phyloP scores from a whole-genome alignment of 2,797 vertebrate genomes.

The Triplophysa bombifrons region DNA sequence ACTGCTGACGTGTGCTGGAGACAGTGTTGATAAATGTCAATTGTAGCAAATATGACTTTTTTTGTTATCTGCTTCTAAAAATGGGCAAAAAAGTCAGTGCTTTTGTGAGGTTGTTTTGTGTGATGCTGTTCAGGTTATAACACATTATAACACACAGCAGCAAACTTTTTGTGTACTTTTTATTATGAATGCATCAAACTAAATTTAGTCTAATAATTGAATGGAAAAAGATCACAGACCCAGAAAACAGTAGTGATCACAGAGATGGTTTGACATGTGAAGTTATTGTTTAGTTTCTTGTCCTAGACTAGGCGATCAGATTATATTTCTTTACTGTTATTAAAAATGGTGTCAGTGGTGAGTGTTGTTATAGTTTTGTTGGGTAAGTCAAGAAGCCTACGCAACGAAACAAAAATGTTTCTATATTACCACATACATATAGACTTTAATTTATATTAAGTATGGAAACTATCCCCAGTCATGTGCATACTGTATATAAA shows the following conservation, averaged over 20 bases:
- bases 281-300: conserved; percentile 42
- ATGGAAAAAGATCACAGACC: neutral
- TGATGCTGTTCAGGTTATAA: neutral
- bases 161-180: neutral
- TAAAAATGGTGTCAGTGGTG: neutral
- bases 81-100: conserved; percentile 2
- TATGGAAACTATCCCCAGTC: neutral
- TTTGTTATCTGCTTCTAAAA: neutral
- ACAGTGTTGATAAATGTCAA: conserved; percentile 9
- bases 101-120: conserved; percentile 5
- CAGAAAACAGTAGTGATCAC: conserved; percentile 37
- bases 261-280: conserved; percentile 44
- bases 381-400: neutral
- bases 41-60: conserved; percentile 5
- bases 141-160: neutral
- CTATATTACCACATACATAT: neutral
- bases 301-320: conserved; percentile 44
- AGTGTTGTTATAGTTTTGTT: neutral
- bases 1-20: conserved; percentile 42
- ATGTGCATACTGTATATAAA: too few species aligned
- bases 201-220: neutral
- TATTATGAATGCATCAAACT: neutral
- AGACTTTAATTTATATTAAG: neutral
- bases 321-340: conserved; percentile 46
- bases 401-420: neutral